phyloP scores from a whole-genome alignment of 92 coral and sea anemone genomes.

The Porites evermanni region DNA sequence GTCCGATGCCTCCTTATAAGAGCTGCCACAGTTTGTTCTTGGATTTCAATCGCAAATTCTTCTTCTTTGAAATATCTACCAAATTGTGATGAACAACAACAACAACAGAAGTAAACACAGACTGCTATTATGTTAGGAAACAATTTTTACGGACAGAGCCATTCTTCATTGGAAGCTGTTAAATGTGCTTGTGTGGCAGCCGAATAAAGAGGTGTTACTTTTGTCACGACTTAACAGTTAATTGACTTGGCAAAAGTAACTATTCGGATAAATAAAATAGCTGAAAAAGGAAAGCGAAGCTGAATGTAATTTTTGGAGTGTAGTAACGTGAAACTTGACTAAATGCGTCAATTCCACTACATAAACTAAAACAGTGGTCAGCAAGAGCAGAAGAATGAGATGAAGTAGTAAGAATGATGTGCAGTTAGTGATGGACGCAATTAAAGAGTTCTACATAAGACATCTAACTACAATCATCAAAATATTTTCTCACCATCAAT shows the following conservation, averaged over 20 bases:
- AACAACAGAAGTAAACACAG: conserved; percentile 14
- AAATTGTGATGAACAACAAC: conserved; percentile 18
- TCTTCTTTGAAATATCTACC: conserved; percentile 41
- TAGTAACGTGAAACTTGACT: background rate
- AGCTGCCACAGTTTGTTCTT: conserved; percentile 52
- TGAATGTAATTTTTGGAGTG: background rate
- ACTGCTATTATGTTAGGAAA: background rate
- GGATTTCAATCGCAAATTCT: conserved; percentile 24
- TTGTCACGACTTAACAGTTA: conserved; percentile 22
- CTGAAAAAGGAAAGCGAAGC: conserved; percentile 11
- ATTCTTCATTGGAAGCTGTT: background rate
- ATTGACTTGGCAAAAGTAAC: conserved; percentile 45
- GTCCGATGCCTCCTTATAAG: conserved; percentile 56
- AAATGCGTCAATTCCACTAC: background rate
- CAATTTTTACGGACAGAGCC: background rate
- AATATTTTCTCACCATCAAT: conserved; percentile 48
- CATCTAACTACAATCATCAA: background rate
- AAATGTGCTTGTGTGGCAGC: conserved; percentile 35
- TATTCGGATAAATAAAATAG: conserved; percentile 8
- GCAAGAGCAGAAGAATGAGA: background rate
- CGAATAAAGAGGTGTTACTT: conserved; percentile 49
- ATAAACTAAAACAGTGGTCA: background rate
- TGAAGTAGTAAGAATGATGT: background rate
- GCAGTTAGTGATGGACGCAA: background rate
- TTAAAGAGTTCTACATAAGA: background rate